Percentiles rank a stretch among this genome's conserved stretches.
phyloP scores from a whole-genome alignment of 2,113 vertebrate genomes.

The Taxidea taxus region DNA sequence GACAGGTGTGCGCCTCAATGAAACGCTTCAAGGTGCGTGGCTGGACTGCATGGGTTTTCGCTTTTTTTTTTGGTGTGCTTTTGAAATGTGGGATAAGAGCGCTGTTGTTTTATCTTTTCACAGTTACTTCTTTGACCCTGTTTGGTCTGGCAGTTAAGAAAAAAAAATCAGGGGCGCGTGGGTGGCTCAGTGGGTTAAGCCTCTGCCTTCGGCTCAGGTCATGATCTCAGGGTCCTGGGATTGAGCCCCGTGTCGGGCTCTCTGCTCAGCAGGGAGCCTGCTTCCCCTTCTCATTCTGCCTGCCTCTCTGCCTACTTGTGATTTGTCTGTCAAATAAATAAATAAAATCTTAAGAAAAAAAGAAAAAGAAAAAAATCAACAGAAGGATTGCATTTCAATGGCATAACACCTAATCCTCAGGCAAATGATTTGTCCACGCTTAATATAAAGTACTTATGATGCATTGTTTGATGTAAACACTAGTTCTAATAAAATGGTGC shows the following conservation, averaged over 20 bases:
- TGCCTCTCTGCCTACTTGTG: too few species aligned
- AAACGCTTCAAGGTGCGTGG: not conserved
- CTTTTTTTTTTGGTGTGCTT: conserved; percentile 43
- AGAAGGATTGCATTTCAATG: conserved; percentile 96
- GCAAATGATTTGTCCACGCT: conserved; percentile 99
- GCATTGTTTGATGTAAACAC: conserved; percentile 98
- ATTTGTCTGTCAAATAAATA: too few species aligned
- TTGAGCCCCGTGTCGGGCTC: too few species aligned
- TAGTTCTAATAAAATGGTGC: conserved; percentile 98
- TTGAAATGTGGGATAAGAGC: conserved; percentile 8
- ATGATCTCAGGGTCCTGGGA: too few species aligned
- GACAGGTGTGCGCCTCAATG: rapidly evolving
- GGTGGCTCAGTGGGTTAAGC: too few species aligned
- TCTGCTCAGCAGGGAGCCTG: too few species aligned
- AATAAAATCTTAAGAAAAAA: too few species aligned
- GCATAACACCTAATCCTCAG: conserved; percentile 97
- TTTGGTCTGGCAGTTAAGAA: conserved; percentile 95
- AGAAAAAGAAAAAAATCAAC: conserved; percentile 93
- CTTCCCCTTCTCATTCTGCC: too few species aligned
- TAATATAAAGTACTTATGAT: conserved; percentile 99
- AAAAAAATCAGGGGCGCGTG: conserved; percentile 92
- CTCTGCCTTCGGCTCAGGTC: too few species aligned
- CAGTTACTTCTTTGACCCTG: conserved; percentile 90
- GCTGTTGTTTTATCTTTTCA: conserved; percentile 39
- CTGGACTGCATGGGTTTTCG: not conserved